Conservation (phyloP, 2,797 vertebrate species). For the Alcedo atthis region DNA sequence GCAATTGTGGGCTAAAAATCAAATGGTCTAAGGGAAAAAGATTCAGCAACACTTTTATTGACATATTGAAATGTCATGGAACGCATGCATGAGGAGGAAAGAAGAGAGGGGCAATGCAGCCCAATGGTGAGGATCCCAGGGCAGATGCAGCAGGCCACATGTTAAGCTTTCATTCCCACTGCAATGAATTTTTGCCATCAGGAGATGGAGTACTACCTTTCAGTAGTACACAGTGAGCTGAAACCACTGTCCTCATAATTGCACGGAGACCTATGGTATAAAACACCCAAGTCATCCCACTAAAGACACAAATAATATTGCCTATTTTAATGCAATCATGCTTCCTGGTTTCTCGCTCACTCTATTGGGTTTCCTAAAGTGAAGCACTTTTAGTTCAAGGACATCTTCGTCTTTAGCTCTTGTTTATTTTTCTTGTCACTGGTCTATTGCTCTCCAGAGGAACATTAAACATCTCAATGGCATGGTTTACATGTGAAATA, state of each 20-base stretch:
- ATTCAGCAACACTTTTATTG: not conserved
- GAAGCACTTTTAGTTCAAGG: conserved; percentile 59
- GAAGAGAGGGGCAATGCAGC: not conserved
- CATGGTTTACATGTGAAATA: conserved; percentile 52
- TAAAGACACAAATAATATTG: conserved; percentile 38
- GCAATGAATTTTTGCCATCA: not conserved
- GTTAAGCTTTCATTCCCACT: not conserved
- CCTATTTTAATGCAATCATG: conserved; percentile 39
- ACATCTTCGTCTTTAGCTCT: conserved; percentile 58
- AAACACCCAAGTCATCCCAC: not conserved
- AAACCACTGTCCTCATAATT: not conserved
- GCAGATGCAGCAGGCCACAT: not conserved
- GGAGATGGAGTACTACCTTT: not conserved
- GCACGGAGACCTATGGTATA: not conserved
- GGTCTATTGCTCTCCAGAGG: conserved; percentile 56
- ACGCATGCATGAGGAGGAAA: not conserved
- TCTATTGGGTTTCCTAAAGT: conserved; percentile 58
- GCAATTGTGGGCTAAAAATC: conserved; percentile 8
- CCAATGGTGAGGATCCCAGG: not conserved
- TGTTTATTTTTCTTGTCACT: conserved; percentile 73
- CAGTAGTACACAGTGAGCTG: not conserved
- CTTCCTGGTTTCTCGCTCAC: conserved; percentile 41
- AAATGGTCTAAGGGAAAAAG: not conserved
- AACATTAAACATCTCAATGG: conserved; percentile 57
- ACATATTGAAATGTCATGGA: not conserved